Evolutionary conservation across 1,140 invertebrate genomes (phyloP), one percentile per base, ranked within the genome.

Genomic region (Hyphantria cunea): DNA sequence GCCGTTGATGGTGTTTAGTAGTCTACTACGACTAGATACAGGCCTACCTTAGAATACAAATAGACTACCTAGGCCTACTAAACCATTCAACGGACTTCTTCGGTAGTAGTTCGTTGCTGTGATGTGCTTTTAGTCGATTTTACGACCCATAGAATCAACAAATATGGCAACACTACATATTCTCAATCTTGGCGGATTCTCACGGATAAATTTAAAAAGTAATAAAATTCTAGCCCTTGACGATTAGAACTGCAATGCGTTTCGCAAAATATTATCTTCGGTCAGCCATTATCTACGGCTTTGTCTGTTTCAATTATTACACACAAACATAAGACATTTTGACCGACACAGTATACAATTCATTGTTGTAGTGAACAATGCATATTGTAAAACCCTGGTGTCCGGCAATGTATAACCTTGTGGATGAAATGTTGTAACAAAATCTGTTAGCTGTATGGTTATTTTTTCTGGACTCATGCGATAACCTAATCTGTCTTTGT

Each of bases 311-410:
- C 41, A 44, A 47, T 58, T 13, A 25, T 33, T 6, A 25, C 17
- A 39, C 31, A 11, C 15, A 25, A 32, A 47, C 54, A 48, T 32
- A 58, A 15, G 14, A 31, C 13, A 31, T 39, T 58, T 58, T n/a
- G 45, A 39, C 34, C 48, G 45, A 58, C 55, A 58, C 34, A 13
- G 54, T 59, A 61, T 58, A 48, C 49, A 64, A 58, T 56, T 49
- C 58, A 70, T 70, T 70, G 67, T 70, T 60, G 58, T 41, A 44
- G 37, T 44, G 25, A 65, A 70, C 67, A 70, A 70, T 70, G 45
- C 52, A 13, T 34, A 65, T 65, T 65, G 63, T 70, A 41, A 32
- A 34, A 32, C 37, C 32, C 37, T 32, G 34, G 37, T 32, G 42
- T 63, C 66, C 66, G 66, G 60, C 39, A 42, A 53, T 52, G 59